These are phyloP conservation scores for Pammene aurita DNA, from an alignment of 2,888 invertebrate species.

Conservation along the genomic window DNA sequence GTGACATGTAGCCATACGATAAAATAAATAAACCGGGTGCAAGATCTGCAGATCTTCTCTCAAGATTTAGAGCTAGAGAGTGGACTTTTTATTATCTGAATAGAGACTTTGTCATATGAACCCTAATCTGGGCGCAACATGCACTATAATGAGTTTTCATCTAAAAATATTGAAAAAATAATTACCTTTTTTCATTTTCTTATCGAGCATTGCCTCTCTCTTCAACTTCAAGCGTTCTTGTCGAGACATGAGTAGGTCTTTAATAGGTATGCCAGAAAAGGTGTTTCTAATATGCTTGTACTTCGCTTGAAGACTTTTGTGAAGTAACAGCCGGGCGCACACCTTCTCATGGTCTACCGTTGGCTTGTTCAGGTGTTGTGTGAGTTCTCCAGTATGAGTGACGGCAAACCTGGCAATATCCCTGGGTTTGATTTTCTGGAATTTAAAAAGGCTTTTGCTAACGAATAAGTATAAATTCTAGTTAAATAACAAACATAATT, in stretches of 20 bases:
- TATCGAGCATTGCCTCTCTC: slow-evolving; percentile 69
- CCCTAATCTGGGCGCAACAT: too few species aligned
- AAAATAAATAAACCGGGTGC: too few species aligned
- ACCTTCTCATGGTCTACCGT: slow-evolving; percentile 68
- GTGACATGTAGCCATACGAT: too few species aligned
- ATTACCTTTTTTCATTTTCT: slow-evolving; percentile 55
- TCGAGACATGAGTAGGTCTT: slow-evolving; percentile 75
- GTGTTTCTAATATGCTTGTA: slow-evolving; percentile 66
- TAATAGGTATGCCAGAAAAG: slow-evolving; percentile 69
- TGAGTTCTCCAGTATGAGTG: slow-evolving; percentile 67
- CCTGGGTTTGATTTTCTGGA: slow-evolving; percentile 76
- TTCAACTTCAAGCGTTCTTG: slow-evolving; percentile 70
- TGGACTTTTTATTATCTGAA: too few species aligned
- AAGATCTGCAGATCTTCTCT: too few species aligned
- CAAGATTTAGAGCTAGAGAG: too few species aligned
- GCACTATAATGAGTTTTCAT: background rate
- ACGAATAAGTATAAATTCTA: too few species aligned
- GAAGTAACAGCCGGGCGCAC: slow-evolving; percentile 71
- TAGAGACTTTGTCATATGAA: too few species aligned
- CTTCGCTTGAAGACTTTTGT: slow-evolving; percentile 71
- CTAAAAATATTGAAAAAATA: slow-evolving; percentile 35
- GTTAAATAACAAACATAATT: too few species aligned
- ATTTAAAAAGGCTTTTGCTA: slow-evolving; percentile 41
- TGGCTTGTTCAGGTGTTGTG: slow-evolving; percentile 67
- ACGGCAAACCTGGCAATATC: slow-evolving; percentile 73